phyloP scores from a whole-genome alignment of 2,797 vertebrate species.

The Tamandua tetradactyla region DNA sequence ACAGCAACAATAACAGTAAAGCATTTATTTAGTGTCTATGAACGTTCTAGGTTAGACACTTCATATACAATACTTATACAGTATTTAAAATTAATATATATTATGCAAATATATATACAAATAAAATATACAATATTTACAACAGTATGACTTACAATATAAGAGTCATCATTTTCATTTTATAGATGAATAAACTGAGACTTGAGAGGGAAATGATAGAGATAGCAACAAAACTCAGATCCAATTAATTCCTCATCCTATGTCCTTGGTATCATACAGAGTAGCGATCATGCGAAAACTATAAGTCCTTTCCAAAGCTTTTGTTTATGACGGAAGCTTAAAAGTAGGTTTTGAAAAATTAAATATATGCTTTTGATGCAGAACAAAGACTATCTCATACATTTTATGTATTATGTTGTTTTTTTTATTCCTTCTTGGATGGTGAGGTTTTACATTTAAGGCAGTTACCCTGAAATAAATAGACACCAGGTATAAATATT shows the following conservation, averaged over 20 bases:
- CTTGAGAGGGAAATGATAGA: not conserved
- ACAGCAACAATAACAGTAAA: not conserved
- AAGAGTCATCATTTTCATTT: not conserved
- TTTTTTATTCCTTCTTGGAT: not conserved
- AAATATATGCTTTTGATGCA: not conserved
- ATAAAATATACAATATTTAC: not conserved
- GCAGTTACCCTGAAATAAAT: not conserved
- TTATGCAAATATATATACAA: too few relatives aligned
- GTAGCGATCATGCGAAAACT: not conserved
- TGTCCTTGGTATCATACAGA: not conserved
- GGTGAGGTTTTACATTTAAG: not conserved
- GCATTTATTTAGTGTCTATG: not conserved
- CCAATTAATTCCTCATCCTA: not conserved
- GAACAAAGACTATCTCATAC: not conserved
- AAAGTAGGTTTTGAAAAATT: not conserved
- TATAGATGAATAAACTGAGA: not conserved
- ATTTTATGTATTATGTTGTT: not conserved
- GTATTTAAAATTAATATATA: too few relatives aligned
- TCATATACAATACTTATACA: not conserved
- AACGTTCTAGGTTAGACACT: not conserved
- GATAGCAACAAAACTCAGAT: not conserved
- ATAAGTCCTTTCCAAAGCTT: not conserved
- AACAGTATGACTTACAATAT: not conserved
- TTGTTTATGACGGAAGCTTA: not conserved
- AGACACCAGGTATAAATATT: conserved; percentile 26